Base-by-base conservation (phyloP, 2,888 invertebrate genomes). In the Heliconius hortense region DNA sequence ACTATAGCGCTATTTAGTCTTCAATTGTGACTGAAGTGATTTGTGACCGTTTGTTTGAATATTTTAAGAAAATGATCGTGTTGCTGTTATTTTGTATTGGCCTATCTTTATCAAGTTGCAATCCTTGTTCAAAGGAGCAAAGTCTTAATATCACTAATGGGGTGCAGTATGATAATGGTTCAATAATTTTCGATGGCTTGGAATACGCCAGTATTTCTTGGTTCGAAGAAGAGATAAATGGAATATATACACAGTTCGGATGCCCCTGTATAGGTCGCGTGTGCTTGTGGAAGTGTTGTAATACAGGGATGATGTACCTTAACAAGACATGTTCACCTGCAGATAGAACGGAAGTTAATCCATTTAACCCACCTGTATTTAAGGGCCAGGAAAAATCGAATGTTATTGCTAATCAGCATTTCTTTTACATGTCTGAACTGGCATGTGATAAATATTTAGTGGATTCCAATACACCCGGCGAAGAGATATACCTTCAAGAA, bases 261-360 rank as follows among this genome's bases (percentile, higher is more conserved):
- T 94, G 93, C 64, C 93, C 93, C 0, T 94, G 93, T 76, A 86
- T 91, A 15, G 87, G 84, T 2, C 84, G 90, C 10, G 78, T 81
- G 13, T 93, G 93, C 78, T 63, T 94, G 35, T 91, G 90, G 86
- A 90, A 91, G 80, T 94, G 93, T 75, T 94, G 93, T 72, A 82
- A 79, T 0, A 77, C 72, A 0, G 85, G 85, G 0, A 83, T 87
- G 76, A 86, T 85, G 73, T 88, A 82, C 70, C 76, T 84, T 15
- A 85, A 85, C 66, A 81, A 81, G 56, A 78, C 81, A 0, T 94
- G 93, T 72, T 76, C 73, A 10, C 82, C 84, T 48, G 85, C 86
- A 0, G 81, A 84, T n/a, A 74, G 83, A 18, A 76, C 78, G 21
- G 86, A 81, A 53, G 86, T 88, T 39, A 85, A 88, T 59, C 88